Base-by-base conservation (phyloP, 92 coral and sea anemone genomes). In the Palythoa heliodiscus region DNA sequence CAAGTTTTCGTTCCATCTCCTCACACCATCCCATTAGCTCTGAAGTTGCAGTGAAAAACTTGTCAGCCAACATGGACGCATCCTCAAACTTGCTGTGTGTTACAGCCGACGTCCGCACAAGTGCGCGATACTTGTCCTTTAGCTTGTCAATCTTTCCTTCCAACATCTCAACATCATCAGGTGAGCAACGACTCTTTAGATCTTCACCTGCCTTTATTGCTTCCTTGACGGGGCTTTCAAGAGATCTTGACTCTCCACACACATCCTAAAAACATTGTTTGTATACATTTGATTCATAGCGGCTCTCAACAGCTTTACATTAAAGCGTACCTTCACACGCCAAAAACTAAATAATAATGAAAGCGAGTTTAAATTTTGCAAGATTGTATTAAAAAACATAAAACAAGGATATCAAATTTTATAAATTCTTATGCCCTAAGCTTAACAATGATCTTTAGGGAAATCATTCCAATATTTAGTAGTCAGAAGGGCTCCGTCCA, bases 1-100 rank as follows among this genome's bases (percentile, higher is more conserved):
- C 92, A 73, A 96, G 83, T 67, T 95, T 93, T 23, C 86, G 83
- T 71, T 91, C 91, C 79, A 90, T 90, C 19, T 85, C 97, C 38
- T 91, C 98, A 76, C 93, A 93, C 99, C 99, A 97, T 25, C 92
- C 89, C 75, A 91, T 87, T 89, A 94, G 81, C 86, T 91, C 87
- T 38, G 87, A 92, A 68, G 92, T 91, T 50, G 89, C 93, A 76
- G 85, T 78, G 75, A 91, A 91, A 89, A 95, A 95, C 17, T 91
- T 90, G 64, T 90, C 86, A 0, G 97, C 92, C 13, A 94, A 89
- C 50, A 89, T 88, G 54, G 91, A 87, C 29, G 99, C 98, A 13
- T 95, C 98, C 15, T 88, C 90, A 52, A 92, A 78, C 73, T 95
- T 90, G 87, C 76, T 87, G 78, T 84, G 95, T 88, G 86, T 93